Base-by-base conservation (phyloP, 2,888 invertebrate species). In the Creontiades dilutus region DNA sequence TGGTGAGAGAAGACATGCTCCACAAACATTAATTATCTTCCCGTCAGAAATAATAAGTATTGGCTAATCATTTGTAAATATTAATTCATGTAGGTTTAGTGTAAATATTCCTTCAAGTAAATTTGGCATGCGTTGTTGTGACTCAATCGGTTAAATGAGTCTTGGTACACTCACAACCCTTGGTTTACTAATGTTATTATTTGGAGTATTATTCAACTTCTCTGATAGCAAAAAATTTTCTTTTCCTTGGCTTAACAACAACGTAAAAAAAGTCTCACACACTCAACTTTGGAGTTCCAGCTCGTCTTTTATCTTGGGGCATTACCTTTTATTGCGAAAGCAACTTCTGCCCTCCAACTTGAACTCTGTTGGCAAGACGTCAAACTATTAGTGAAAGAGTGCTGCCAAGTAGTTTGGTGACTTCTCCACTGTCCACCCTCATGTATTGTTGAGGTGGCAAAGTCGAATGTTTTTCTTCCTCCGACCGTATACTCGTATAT, bases 341-440 rank as follows among this genome's bases (percentile, higher is more conserved):
- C 48, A 82, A 82, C 48, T 82, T 82, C n/a, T 82, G 37, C 61
- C 28, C 85, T 84, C n/a, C 9, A 84, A 27, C 84, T 28, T 9
- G 37, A 68, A 68, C 68, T 68, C 68, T 52, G 85, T 61, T 85
- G 85, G 85, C 85, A 85, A 85, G 57, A 85, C 85, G 85, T 85
- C 85, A 85, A 85, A 85, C 37, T 61, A 85, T 37, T 37, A 85
- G 85, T 85, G 37, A 57, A 78, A 37, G 85, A 48, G 82, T 82
- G 82, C 37, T 85, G 85, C 85, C 85, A 85, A 85, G 85, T 57
- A 85, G 57, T 57, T 19, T 14, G 27, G 61, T 57, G 55, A 57
- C 57, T 61, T 28, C 46, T 61, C 55, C 37, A 14, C 13, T 28
- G 85, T 85, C 85, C 27, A 61, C 85, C 61, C 57, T 55, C 19